Base-by-base conservation (phyloP, 2,888 invertebrate genomes). In the Seira ritae region DNA sequence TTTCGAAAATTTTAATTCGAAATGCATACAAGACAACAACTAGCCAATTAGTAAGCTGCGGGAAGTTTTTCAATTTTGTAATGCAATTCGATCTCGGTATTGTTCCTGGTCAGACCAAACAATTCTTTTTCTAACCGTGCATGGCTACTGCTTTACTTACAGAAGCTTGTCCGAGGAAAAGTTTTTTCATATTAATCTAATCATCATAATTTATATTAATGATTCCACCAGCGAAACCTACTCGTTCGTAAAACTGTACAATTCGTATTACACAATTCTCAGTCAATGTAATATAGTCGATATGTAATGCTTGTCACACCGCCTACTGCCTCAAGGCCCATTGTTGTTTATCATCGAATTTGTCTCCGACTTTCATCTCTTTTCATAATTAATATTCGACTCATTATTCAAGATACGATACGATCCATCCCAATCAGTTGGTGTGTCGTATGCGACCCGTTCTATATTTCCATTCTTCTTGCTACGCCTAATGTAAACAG, bases 351-450 rank as follows among this genome's bases (percentile, higher is more conserved):
- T 55, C 55, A 55, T 55, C 55, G 17, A 55, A 55, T 55, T 55
- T 55, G 55, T 55, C 55, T 55, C 55, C 55, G 15, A 55, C 55
- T 55, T 55, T 62, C 62, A 62, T 62, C 22, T 62, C 19, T 22
- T 62, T 62, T 50, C 50, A 22, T 20, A 62, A 62, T 62, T 62
- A 62, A 62, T 62, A 62, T 62, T 62, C 62, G 22, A 8, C 62
- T 62, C 62, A 62, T 62, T 62, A 20, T 62, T 62, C 62, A 62
- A 19, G 31, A 31, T 31, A 31, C 31, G 31, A 31, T 31, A 31
- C 31, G 8, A 31, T 31, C 31, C 31, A 31, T 22, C 10, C 10
- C 62, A 62, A 62, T 62, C 8, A 62, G 22, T 50, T 50, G 12
- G 3, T 50, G 6, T 8, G 42, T 42, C 42, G 6, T 50, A 31